Conservation (phyloP, 2,888 invertebrate genomes). For the Alentia gelatinosa region DNA sequence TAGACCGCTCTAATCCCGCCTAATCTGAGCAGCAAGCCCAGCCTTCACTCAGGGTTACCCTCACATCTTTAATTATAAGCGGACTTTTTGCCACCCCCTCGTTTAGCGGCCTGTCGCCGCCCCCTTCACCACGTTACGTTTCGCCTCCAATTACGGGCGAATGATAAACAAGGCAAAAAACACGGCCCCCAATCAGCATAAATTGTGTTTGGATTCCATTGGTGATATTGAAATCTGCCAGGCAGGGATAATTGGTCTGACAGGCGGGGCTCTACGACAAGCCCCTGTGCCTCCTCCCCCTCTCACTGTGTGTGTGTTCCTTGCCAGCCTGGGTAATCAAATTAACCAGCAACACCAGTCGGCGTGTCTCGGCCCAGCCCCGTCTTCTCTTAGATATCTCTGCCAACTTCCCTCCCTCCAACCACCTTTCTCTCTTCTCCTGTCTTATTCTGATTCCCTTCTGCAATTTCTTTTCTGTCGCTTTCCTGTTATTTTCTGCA, state of each 20-base stretch:
- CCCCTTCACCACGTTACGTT: neutral
- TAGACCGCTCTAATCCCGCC: slow-evolving; percentile 35
- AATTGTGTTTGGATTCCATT: slow-evolving; percentile 51
- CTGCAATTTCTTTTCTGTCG: no score
- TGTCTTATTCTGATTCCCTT: no score
- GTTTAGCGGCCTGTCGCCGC: neutral
- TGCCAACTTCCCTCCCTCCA: neutral
- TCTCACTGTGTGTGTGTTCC: no score
- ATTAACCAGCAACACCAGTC: no score
- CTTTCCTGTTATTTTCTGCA: no score
- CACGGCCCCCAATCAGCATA: slow-evolving; percentile 47
- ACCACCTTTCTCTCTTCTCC: neutral
- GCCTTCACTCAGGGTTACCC: slow-evolving; percentile 27
- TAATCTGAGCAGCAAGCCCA: slow-evolving; percentile 1
- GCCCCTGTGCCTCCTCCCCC: no score
- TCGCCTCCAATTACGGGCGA: slow-evolving; percentile 13
- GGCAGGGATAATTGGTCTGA: slow-evolving; percentile 20
- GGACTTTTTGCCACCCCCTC: neutral
- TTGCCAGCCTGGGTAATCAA: no score
- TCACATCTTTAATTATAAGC: slow-evolving; percentile 45
- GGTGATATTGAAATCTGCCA: slow-evolving; percentile 49
- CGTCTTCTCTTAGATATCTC: neutral
- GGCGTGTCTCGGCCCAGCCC: no score
- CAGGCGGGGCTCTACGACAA: no score
- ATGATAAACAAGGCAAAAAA: slow-evolving; percentile 54